These are phyloP conservation scores for Periplaneta americana DNA, from an alignment of 1,140 invertebrate genomes.

Conservation along the genomic window DNA sequence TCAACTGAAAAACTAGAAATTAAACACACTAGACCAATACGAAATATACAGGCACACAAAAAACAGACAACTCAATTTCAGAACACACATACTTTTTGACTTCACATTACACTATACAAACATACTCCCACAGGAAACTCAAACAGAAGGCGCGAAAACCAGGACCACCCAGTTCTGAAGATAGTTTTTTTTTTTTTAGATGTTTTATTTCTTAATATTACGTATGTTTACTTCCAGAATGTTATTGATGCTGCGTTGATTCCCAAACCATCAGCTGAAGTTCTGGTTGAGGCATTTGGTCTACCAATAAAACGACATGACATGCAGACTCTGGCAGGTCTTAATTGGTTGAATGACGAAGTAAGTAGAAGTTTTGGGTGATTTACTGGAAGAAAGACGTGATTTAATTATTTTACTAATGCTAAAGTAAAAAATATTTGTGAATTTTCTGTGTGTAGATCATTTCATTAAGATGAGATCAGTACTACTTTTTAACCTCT, in stretches of 20 bases:
- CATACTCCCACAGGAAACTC: too few relatives aligned
- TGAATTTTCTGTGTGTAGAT: too few relatives aligned
- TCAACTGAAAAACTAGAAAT: neutral
- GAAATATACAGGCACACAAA: neutral
- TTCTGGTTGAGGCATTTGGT: slow-evolving; percentile 50
- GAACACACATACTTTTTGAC: too few relatives aligned
- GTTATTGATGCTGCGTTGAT: slow-evolving; percentile 41
- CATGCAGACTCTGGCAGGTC: slow-evolving; percentile 70
- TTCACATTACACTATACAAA: too few relatives aligned
- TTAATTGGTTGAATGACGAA: slow-evolving; percentile 96
- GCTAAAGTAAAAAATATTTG: too few relatives aligned
- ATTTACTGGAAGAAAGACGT: neutral
- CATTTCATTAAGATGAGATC: too few relatives aligned
- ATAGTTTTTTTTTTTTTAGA: neutral
- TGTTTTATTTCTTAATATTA: neutral
- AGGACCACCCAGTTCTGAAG: too few relatives aligned
- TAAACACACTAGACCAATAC: too few relatives aligned
- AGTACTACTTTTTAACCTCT: too few relatives aligned
- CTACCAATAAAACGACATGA: slow-evolving; percentile 60
- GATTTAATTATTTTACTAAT: neutral
- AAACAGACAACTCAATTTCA: neutral
- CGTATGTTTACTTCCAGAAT: slow-evolving; percentile 27
- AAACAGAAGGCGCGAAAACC: too few relatives aligned
- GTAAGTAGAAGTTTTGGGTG: slow-evolving; percentile 41
- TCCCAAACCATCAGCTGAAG: slow-evolving; percentile 36